These are phyloP conservation scores for Indicator maculatus DNA, from an alignment of 2,113 vertebrate genomes.

Conservation along the genomic window DNA sequence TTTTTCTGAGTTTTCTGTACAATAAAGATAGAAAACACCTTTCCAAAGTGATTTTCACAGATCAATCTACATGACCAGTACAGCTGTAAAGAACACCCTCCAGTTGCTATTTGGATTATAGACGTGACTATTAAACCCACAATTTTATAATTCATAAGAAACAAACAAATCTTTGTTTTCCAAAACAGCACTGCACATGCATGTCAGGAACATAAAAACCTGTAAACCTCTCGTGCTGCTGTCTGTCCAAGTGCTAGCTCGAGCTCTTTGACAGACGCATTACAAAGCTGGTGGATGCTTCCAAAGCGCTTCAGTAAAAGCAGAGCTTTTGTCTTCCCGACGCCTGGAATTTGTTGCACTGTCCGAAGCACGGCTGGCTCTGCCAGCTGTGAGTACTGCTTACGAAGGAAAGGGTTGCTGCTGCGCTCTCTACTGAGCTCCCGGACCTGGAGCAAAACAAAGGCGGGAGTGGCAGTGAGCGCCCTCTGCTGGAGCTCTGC, in stretches of 20 bases:
- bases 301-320: slow-evolving; percentile 83
- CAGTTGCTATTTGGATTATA: neutral
- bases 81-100: neutral
- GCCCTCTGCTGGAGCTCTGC: neutral
- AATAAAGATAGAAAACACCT: neutral
- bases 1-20: neutral
- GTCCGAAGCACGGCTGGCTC: slow-evolving; percentile 78
- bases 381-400: slow-evolving; percentile 28
- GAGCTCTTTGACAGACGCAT: slow-evolving; percentile 73
- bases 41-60: neutral
- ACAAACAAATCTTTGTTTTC: neutral
- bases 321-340: slow-evolving; percentile 85
- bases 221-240: slow-evolving; percentile 78
- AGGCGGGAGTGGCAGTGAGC: neutral
- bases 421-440: slow-evolving; percentile 77
- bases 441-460: slow-evolving; percentile 77
- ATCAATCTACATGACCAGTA: neutral
- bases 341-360: slow-evolving; percentile 85
- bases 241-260: slow-evolving; percentile 79
- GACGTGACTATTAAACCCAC: neutral
- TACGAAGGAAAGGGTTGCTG: slow-evolving; percentile 80
- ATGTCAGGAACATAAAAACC: slow-evolving; percentile 60
- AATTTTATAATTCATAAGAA: neutral
- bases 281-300: slow-evolving; percentile 82
- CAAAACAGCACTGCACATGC: neutral